A percentile compares a stretch with the other conserved stretches of the same genome.
phyloP scores from a whole-genome alignment of 2,113 vertebrate genomes.

The Lepus americanus region DNA sequence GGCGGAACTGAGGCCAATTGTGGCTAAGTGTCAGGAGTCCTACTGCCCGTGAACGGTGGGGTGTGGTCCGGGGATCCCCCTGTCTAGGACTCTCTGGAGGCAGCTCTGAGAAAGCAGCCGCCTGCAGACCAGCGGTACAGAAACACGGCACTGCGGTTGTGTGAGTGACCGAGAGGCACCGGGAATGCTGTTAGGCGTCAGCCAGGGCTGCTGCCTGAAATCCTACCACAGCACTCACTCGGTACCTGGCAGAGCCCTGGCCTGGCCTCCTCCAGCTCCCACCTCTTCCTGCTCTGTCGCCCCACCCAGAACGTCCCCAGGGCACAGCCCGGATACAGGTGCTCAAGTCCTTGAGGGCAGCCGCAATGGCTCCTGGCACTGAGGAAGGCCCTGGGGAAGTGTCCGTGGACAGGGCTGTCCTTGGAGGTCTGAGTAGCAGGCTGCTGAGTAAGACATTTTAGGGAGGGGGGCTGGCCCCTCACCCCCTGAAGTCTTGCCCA shows the following conservation, averaged over 20 bases:
- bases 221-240: neutral
- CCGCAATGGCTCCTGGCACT: neutral
- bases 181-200: neutral
- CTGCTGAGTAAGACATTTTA: neutral
- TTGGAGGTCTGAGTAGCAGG: neutral
- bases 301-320: neutral
- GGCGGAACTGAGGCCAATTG: neutral
- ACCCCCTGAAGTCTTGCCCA: neutral
- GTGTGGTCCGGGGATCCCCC: neutral
- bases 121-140: neutral
- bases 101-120: neutral
- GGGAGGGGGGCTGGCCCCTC: neutral
- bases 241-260: too few relatives aligned
- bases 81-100: neutral
- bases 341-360: neutral
- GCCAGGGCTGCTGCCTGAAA: neutral
- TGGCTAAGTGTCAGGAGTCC: neutral
- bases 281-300: neutral
- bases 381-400: neutral
- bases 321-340: neutral
- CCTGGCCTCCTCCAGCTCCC: neutral
- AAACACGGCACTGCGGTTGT: neutral
- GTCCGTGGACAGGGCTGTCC: neutral
- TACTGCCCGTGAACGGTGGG: too few relatives aligned
- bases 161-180: neutral